A percentile compares a stretch with the other conserved stretches of the same genome.
phyloP scores from a whole-genome alignment of 2,888 invertebrate species.

The Proisotoma minuta region DNA sequence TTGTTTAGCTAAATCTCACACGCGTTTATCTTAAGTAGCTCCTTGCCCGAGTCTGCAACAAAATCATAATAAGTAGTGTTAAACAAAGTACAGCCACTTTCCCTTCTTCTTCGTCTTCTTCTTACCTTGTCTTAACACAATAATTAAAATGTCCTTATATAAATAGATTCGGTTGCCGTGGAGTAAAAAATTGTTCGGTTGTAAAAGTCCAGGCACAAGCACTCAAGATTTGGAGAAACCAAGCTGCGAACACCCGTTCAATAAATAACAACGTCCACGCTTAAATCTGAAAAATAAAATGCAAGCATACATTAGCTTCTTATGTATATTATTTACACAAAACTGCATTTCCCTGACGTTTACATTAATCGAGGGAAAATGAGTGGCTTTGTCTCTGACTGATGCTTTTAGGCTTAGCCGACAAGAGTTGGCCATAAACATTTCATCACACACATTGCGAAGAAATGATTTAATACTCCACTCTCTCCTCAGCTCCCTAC shows the following conservation, averaged over 20 bases:
- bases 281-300: background rate
- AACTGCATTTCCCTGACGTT: too few species aligned
- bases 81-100: background rate
- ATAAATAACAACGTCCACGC: background rate
- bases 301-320: too few species aligned
- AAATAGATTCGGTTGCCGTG: background rate
- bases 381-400: too few species aligned
- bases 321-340: too few species aligned
- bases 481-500: background rate
- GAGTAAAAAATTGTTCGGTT: too few species aligned
- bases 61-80: background rate
- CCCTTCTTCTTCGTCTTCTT: background rate
- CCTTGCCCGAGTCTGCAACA: background rate
- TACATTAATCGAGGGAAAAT: too few species aligned
- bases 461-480: slow-evolving; percentile 2
- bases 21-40: background rate
- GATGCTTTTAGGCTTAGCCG: background rate
- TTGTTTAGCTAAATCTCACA: background rate
- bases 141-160: background rate
- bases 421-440: slow-evolving; percentile 2
- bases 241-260: slow-evolving; percentile 6
- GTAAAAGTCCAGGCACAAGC: slow-evolving; percentile 6
- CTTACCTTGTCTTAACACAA: background rate
- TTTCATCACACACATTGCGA: background rate
- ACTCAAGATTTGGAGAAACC: slow-evolving; percentile 4